Base-by-base conservation (phyloP, 2,888 invertebrate genomes). In the Thymelicus acteon region DNA sequence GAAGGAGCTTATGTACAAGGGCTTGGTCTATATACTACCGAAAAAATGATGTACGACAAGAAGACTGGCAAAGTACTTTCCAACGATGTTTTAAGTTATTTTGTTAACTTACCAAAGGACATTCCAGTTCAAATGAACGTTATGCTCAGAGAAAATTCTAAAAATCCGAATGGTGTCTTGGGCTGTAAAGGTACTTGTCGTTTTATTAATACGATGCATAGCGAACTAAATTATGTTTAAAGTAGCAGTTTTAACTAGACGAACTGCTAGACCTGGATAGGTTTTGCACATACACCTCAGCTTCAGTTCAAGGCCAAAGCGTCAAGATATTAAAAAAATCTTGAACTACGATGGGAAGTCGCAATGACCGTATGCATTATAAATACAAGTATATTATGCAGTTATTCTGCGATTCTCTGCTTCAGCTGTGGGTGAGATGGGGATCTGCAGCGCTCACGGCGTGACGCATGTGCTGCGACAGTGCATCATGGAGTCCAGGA, bases 1-100 rank as follows among this genome's bases (percentile, higher is more conserved):
- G 96, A 96, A 90, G 97, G 97, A 0, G 96, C 96, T 0, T 97
- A 96, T 80, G 82, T 96, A 0, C 96, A 96, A 95, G 96, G 92
- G 60, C 82, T 91, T 2, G 97, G 97, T 7, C 96, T 96, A 81
- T 96, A 95, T 90, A 95, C 96, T 0, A 92, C 91, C 0, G 97
- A 97, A 85, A 95, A 96, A 76, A 79, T 97, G 58, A 88, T 95
- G 0, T 96, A 95, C 79, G 94, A 96, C 78, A 84, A 92, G n/a
- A 76, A 82, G 8, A 95, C 95, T 2, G 97, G 97, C 0, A 89
- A 92, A 77, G 84, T 96, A n/a, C 82, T 96, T 3, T 96, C 96
- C 6, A 95, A 96, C 79, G 93, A 96, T 62, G 96, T 97, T 0
- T 95, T 97, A 95, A 95, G 91, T 63, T 97, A 97, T 81, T 96